Percentiles rank a stretch among this genome's conserved stretches.
phyloP scores from a whole-genome alignment of 2,888 invertebrate genomes.

The Drosophila pseudotakahashii region DNA sequence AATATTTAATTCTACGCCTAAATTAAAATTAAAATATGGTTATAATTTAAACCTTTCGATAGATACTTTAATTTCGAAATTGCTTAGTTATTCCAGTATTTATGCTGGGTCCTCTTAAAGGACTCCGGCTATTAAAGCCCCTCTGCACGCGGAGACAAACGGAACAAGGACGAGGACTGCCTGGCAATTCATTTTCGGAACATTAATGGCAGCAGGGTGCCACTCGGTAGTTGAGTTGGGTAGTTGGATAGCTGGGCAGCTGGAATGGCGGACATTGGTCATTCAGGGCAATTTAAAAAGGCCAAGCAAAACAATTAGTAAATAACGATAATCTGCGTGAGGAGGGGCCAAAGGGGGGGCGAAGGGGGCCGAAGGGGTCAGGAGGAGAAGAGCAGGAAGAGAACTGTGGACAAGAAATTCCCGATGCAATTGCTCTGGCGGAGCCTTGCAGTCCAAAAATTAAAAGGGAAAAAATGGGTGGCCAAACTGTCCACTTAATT shows the following conservation, averaged over 20 bases:
- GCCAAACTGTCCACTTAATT: slow-evolving; percentile 73
- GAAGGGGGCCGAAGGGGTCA: slow-evolving; percentile 14
- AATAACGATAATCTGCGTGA: slow-evolving; percentile 74
- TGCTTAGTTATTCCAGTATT: background rate
- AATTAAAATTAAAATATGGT: background rate
- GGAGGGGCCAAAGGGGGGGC: slow-evolving; percentile 44
- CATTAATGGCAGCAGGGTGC: slow-evolving; percentile 46
- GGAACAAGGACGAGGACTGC: slow-evolving; percentile 8
- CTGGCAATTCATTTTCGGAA: slow-evolving; percentile 43
- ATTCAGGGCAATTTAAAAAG: slow-evolving; percentile 48
- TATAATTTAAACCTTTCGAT: too few relatives aligned
- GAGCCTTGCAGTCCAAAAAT: slow-evolving; percentile 12
- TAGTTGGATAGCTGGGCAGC: background rate
- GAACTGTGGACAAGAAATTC: slow-evolving; percentile 45
- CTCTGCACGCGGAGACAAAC: slow-evolving; percentile 6
- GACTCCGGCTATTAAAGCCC: slow-evolving; percentile 15
- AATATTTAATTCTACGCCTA: background rate
- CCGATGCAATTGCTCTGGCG: slow-evolving; percentile 62
- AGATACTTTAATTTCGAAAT: background rate
- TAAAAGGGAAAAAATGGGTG: slow-evolving; percentile 12
- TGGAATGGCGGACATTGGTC: slow-evolving; percentile 40
- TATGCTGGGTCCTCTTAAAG: slow-evolving; percentile 11
- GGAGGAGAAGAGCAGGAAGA: slow-evolving; percentile 8
- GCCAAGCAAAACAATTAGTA: slow-evolving; percentile 68
- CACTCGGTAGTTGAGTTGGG: slow-evolving; percentile 13